Conservation (phyloP, 2,888 invertebrate species). For the Parnassius mnemosyne region DNA sequence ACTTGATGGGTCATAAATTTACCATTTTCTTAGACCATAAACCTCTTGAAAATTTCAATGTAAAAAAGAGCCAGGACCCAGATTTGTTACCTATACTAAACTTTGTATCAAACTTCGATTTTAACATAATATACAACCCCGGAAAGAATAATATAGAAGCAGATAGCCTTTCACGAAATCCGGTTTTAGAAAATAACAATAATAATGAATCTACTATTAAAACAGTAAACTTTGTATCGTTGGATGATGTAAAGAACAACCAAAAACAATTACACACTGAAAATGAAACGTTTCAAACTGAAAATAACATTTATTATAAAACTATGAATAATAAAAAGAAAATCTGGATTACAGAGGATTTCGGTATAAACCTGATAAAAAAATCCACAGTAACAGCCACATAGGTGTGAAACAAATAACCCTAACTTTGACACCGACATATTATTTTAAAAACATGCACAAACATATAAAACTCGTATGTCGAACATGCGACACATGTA, state of each 20-base stretch:
- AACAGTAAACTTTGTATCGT: too few species aligned
- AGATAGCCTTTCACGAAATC: conserved; percentile 5
- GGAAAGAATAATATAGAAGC: conserved; percentile 13
- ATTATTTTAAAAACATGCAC: conserved; percentile 25
- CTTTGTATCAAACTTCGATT: conserved; percentile 1
- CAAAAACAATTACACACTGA: conserved; percentile 1
- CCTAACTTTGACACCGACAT: conserved; percentile 19
- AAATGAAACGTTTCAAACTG: neutral
- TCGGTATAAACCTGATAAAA: too few species aligned
- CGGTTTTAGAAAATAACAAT: neutral
- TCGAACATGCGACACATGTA: conserved; percentile 21
- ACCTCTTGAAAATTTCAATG: too few species aligned
- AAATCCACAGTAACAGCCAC: conserved; percentile 11
- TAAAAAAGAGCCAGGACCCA: too few species aligned
- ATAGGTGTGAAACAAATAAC: conserved; percentile 28
- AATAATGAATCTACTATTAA: too few species aligned
- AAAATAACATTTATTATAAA: neutral
- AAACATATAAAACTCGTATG: conserved; percentile 24
- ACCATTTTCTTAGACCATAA: too few species aligned
- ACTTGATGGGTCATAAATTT: too few species aligned
- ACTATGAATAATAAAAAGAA: too few species aligned
- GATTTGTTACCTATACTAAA: neutral
- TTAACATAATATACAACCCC: conserved; percentile 10
- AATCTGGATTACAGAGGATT: too few species aligned
- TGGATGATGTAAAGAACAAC: neutral